A percentile compares a stretch with the other conserved stretches of the same genome.
phyloP scores from a whole-genome alignment of 2,888 invertebrate genomes.

The Caenorhabditis imperialis region DNA sequence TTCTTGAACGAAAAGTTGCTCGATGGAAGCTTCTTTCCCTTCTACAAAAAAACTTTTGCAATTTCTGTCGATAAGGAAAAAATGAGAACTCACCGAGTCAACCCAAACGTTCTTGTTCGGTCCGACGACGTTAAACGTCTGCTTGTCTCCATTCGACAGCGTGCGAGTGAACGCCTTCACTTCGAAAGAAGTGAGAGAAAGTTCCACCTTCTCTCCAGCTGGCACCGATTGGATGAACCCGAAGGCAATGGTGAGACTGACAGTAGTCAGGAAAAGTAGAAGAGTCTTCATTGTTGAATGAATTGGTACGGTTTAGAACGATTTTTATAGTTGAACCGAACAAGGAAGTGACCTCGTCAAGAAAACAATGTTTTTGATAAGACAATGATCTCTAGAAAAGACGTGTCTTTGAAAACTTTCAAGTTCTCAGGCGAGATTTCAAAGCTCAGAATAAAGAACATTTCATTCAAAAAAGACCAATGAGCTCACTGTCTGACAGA shows the following conservation, averaged over 20 bases:
- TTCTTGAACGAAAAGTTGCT: constrained; percentile 12
- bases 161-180: constrained; percentile 14
- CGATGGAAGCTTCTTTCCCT: constrained; percentile 18
- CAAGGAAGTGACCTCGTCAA: no score
- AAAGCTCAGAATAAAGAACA: no score
- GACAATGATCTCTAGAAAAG: no score
- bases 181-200: background rate
- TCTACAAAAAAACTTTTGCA: constrained; percentile 1
- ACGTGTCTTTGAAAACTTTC: no score
- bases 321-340: no score
- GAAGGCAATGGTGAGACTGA: constrained; percentile 2
- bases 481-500: no score
- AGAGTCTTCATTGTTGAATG: constrained; percentile 11
- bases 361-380: no score
- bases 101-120: constrained; percentile 15
- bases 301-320: no score
- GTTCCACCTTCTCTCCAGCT: background rate
- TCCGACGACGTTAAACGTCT: constrained; percentile 8
- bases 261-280: background rate
- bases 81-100: constrained; percentile 1
- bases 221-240: background rate
- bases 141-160: constrained; percentile 5
- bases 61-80: background rate
- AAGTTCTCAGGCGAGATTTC: no score
- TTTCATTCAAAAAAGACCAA: no score